A percentile compares a stretch with the other conserved stretches of the same genome.
Evolutionary conservation across 2,888 invertebrate species (phyloP).

Genomic region (Falcaria lacertinaria): DNA sequence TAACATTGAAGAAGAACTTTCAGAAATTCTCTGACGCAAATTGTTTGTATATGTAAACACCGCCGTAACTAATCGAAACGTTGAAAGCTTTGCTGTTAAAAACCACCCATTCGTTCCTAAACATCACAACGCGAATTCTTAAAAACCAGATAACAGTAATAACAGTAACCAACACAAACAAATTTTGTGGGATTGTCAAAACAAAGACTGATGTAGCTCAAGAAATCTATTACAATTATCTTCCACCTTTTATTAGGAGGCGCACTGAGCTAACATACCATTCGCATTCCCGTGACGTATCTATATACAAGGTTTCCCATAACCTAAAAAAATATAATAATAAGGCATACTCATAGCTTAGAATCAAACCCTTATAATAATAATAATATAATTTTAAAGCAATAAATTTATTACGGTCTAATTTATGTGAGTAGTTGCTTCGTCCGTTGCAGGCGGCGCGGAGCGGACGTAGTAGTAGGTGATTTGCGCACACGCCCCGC

Average conservation of each 20-base stretch:
- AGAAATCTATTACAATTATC: too few species aligned
- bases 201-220: slow-evolving; percentile 26
- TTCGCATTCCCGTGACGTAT: too few species aligned
- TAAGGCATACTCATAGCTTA: too few species aligned
- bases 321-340: too few species aligned
- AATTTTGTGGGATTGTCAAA: slow-evolving; percentile 31
- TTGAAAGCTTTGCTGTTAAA: not conserved
- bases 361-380: too few species aligned
- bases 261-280: too few species aligned
- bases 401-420: slow-evolving; percentile 18
- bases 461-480: slow-evolving; percentile 16
- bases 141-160: slow-evolving; percentile 11
- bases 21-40: not conserved
- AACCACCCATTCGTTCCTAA: slow-evolving; percentile 10
- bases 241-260: too few species aligned
- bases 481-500: slow-evolving; percentile 33
- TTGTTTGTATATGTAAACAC: not conserved
- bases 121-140: slow-evolving; percentile 9
- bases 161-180: slow-evolving; percentile 27
- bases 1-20: not conserved
- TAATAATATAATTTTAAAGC: slow-evolving; percentile 8
- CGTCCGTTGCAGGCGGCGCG: slow-evolving; percentile 25
- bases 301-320: too few species aligned
- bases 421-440: slow-evolving; percentile 28
- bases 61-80: not conserved